A percentile compares a stretch with the other conserved stretches of the same genome.
These are phyloP conservation scores for Pagrus major DNA, from an alignment of 2,113 vertebrate species.

Conservation along the genomic window DNA sequence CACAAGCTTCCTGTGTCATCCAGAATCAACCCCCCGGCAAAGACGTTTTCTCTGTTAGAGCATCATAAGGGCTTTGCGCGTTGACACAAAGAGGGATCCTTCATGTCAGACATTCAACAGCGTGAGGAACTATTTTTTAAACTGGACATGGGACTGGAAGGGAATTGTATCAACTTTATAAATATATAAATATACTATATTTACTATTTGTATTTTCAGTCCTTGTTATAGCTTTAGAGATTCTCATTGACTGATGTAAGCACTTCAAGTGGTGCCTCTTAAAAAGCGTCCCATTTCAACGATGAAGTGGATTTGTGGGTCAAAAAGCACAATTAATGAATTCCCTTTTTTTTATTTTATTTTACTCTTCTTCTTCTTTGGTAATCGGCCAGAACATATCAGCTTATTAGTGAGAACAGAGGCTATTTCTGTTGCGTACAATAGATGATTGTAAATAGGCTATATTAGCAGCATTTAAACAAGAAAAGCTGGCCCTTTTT, in stretches of 20 bases:
- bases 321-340: conserved; percentile 85
- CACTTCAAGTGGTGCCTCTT: conserved; percentile 79
- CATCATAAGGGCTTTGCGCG: conserved; percentile 85
- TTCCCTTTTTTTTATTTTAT: conserved; percentile 52
- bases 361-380: conserved; percentile 66
- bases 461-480: conserved; percentile 74
- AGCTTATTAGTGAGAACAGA: conserved; percentile 73
- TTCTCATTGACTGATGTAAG: conserved; percentile 73
- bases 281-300: conserved; percentile 77
- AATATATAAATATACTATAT: conserved; percentile 81
- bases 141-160: conserved; percentile 50
- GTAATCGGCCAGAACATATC: conserved; percentile 73
- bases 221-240: conserved; percentile 83
- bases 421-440: conserved; percentile 74
- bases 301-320: conserved; percentile 82
- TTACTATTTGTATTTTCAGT: conserved; percentile 83
- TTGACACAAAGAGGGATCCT: conserved; percentile 65
- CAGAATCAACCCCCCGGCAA: conserved; percentile 50
- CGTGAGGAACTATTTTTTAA: conserved; percentile 74
- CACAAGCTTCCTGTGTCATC: conserved; percentile 76
- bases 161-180: conserved; percentile 77
- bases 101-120: conserved; percentile 48
- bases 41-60: conserved; percentile 75
- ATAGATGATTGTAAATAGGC: conserved; percentile 84
- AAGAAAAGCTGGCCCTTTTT: conserved; percentile 59